Conservation (phyloP, 2,113 vertebrate genomes). For the Amphilophus citrinellus region DNA sequence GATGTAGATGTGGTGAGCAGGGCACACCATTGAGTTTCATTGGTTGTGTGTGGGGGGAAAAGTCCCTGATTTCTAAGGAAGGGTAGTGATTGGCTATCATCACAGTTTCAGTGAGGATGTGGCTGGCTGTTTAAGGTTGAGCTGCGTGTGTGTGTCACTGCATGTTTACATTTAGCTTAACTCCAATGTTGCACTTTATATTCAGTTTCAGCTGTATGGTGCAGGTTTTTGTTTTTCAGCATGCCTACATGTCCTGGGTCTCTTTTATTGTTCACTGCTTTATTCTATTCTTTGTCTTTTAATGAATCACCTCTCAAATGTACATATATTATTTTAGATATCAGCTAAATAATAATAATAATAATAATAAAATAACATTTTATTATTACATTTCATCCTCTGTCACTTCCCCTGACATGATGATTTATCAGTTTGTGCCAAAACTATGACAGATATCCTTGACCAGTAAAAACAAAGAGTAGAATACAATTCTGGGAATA, state of each 20-base stretch:
- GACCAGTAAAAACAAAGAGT: neutral
- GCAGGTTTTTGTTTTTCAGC: neutral
- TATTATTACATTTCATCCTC: neutral
- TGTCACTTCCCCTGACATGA: neutral
- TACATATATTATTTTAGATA: neutral
- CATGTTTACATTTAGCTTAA: no score
- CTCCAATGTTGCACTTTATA: neutral
- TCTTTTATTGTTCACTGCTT: neutral
- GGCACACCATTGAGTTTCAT: rapidly evolving
- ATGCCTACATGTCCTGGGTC: no score
- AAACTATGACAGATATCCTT: neutral
- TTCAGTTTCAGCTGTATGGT: neutral
- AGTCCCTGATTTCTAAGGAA: neutral
- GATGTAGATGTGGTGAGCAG: neutral
- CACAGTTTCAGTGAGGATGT: conserved; percentile 21
- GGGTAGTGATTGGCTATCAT: neutral
- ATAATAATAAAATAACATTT: neutral
- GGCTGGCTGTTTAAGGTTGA: neutral
- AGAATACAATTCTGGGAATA: neutral
- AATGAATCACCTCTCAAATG: neutral
- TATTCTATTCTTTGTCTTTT: neutral
- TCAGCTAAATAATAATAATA: neutral
- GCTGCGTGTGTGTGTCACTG: no score
- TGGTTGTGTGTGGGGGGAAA: neutral
- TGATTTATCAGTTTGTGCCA: neutral